phyloP scores from a whole-genome alignment of 2,888 invertebrate genomes.

The Tachina lurida region DNA sequence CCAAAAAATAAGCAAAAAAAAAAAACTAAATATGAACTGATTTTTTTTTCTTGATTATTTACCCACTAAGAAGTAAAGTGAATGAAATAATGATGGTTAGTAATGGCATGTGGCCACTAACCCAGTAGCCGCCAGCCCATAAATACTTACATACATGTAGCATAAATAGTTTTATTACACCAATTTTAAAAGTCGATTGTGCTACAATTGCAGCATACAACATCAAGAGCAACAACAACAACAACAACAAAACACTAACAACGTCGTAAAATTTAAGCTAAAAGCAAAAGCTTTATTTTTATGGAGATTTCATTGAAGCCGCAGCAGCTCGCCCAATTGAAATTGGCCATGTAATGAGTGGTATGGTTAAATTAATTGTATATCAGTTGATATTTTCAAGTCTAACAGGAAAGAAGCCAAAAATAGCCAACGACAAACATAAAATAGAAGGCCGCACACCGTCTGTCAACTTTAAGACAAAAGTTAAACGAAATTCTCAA shows the following conservation, averaged over 20 bases:
- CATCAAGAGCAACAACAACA: slow-evolving; percentile 50
- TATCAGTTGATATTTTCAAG: slow-evolving; percentile 68
- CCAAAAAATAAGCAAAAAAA: slow-evolving; percentile 15
- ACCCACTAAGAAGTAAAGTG: slow-evolving; percentile 42
- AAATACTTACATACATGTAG: slow-evolving; percentile 5
- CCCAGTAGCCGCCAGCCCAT: neutral
- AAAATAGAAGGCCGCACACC: slow-evolving; percentile 36
- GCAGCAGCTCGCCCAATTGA: slow-evolving; percentile 13
- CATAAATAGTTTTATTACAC: slow-evolving; percentile 12
- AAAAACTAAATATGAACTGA: slow-evolving; percentile 3
- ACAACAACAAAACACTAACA: neutral
- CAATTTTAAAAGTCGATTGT: slow-evolving; percentile 29
- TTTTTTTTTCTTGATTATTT: slow-evolving; percentile 23
- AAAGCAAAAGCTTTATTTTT: slow-evolving; percentile 59
- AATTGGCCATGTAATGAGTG: slow-evolving; percentile 56
- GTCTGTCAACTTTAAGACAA: neutral
- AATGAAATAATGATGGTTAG: slow-evolving; percentile 12
- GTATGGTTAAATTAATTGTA: slow-evolving; percentile 35
- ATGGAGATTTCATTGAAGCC: slow-evolving; percentile 44
- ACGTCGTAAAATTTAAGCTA: slow-evolving; percentile 18
- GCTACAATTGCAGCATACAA: slow-evolving; percentile 61
- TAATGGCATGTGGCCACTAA: slow-evolving; percentile 9
- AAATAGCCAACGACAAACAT: slow-evolving; percentile 32
- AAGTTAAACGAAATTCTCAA: neutral
- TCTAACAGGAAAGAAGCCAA: slow-evolving; percentile 68